Percentiles rank a stretch among this genome's conserved stretches.
Evolutionary conservation across 2,113 vertebrate species (phyloP).

Genomic region (Vidua chalybeata): DNA sequence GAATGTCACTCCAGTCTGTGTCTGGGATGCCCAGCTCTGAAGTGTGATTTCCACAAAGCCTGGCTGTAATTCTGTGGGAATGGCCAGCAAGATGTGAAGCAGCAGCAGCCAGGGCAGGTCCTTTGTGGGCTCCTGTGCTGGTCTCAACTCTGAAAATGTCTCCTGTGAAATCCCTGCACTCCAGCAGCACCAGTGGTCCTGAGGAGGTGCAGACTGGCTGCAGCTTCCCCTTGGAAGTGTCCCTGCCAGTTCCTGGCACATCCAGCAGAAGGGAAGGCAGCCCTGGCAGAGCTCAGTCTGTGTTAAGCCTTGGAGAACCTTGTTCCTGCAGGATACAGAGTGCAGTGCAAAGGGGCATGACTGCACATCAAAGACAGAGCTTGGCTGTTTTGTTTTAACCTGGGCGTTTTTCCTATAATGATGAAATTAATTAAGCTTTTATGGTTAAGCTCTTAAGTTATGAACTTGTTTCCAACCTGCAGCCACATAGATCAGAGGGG

Average conservation of each 20-base stretch:
- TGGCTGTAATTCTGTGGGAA: neutral
- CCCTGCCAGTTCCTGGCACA: neutral
- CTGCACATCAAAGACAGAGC: neutral
- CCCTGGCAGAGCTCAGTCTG: neutral
- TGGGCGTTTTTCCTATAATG: slow-evolving; percentile 22
- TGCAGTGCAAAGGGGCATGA: neutral
- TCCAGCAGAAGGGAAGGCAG: neutral
- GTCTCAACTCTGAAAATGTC: neutral
- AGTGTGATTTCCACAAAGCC: neutral
- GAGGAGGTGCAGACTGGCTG: neutral
- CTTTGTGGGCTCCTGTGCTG: neutral
- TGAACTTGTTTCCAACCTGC: slow-evolving; percentile 32
- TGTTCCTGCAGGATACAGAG: neutral
- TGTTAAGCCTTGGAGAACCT: neutral
- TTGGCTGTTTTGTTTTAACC: neutral
- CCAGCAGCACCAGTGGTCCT: neutral
- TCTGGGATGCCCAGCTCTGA: neutral
- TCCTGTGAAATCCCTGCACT: neutral
- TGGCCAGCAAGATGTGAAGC: neutral
- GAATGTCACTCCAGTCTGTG: neutral
- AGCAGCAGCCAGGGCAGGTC: neutral
- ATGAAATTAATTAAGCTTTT: slow-evolving; percentile 52
- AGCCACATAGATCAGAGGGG: slow-evolving; percentile 34
- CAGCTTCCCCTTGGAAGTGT: neutral
- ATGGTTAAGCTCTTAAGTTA: slow-evolving; percentile 29